A percentile compares a stretch with the other conserved stretches of the same genome.
These are phyloP conservation scores for Melanerpes formicivorus DNA, from an alignment of 2,113 vertebrate genomes.

Conservation along the genomic window DNA sequence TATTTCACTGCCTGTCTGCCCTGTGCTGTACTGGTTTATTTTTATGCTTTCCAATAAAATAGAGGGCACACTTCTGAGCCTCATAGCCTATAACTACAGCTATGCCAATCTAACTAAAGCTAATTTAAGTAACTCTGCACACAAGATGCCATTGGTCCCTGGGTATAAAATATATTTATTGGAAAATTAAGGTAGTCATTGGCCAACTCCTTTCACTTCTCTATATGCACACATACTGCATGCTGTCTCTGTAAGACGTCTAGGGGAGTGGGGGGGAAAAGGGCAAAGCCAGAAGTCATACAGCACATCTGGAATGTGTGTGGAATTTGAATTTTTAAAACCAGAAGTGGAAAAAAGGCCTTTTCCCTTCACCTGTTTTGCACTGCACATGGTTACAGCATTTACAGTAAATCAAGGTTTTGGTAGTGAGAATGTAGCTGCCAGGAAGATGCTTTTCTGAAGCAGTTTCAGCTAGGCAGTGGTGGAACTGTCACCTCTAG, in stretches of 20 bases:
- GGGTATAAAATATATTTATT: background rate
- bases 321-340: background rate
- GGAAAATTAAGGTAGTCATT: background rate
- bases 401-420: background rate
- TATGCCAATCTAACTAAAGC: slow-evolving; percentile 53
- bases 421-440: background rate
- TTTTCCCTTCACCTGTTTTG: background rate
- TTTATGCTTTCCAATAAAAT: slow-evolving; percentile 73
- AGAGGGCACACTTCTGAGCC: slow-evolving; percentile 69
- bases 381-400: background rate
- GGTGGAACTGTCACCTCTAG: background rate
- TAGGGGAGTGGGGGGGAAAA: background rate
- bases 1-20: slow-evolving; percentile 72
- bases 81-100: slow-evolving; percentile 57
- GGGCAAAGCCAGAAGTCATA: background rate
- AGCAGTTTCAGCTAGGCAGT: background rate
- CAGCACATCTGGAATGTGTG: background rate
- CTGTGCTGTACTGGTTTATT: slow-evolving; percentile 60
- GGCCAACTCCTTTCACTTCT: background rate
- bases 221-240: background rate
- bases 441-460: background rate
- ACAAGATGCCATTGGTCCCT: background rate
- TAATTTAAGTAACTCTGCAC: slow-evolving; percentile 61
- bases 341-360: background rate
- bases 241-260: background rate